These are phyloP conservation scores for Diglossa cyanea DNA, from an alignment of 2,797 vertebrate species.

Conservation along the genomic window DNA sequence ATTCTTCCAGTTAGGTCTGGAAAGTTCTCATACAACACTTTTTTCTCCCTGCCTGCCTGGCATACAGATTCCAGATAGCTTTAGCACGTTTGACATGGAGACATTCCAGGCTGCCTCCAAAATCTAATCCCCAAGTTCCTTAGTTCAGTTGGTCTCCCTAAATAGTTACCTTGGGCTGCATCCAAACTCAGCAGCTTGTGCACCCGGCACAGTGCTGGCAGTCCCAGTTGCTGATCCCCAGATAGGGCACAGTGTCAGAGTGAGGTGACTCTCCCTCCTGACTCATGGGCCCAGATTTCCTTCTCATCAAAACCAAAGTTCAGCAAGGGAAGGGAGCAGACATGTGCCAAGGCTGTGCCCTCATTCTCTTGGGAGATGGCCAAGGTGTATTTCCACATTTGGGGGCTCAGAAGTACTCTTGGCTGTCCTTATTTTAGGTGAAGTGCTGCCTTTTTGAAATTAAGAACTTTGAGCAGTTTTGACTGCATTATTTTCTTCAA, in stretches of 20 bases:
- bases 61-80: conserved; percentile 55
- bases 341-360: conserved; percentile 15
- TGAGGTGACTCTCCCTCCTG: neutral
- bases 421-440: neutral
- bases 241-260: conserved; percentile 9
- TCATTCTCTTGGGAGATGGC: neutral
- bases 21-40: neutral
- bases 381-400: neutral
- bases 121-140: conserved; percentile 40
- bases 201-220: neutral
- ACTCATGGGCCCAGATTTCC: conserved; percentile 22
- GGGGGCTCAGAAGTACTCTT: neutral
- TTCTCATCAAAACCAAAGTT: neutral
- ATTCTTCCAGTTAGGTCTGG: conserved; percentile 36
- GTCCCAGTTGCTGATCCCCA: neutral
- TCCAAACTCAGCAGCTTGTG: conserved; percentile 51
- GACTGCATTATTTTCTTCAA: neutral
- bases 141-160: conserved; percentile 38
- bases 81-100: conserved; percentile 61
- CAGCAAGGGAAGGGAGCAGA: neutral
- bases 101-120: conserved; percentile 57
- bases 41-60: conserved; percentile 5
- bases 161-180: conserved; percentile 60
- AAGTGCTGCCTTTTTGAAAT: neutral
- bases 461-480: neutral